A percentile compares a stretch with the other conserved stretches of the same genome.
Evolutionary conservation across 2,113 vertebrate species (phyloP).

Genomic region (Lichenostomus cassidix): DNA sequence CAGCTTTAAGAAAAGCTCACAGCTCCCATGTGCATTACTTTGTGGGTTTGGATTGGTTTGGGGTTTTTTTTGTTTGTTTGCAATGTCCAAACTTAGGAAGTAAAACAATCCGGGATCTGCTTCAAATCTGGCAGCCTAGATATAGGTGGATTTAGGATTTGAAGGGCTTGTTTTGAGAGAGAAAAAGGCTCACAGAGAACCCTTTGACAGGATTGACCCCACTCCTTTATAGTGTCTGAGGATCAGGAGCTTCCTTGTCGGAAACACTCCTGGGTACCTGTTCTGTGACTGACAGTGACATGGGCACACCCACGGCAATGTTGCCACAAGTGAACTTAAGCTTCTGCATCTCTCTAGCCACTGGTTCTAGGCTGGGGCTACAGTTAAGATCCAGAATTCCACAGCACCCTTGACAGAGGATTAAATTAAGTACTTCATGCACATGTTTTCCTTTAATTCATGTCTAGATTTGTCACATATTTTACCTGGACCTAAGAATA

Average conservation of each 20-base stretch:
- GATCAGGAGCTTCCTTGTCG: neutral
- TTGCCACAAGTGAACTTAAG: neutral
- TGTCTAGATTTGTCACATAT: neutral
- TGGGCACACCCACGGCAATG: fast-evolving
- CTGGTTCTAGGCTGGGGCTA: neutral
- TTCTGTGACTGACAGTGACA: neutral
- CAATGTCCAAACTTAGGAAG: neutral
- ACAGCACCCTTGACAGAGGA: neutral
- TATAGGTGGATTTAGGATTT: neutral
- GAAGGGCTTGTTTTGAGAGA: neutral
- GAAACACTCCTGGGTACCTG: neutral
- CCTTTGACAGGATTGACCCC: neutral
- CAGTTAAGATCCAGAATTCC: neutral
- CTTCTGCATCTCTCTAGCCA: neutral
- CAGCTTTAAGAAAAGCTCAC: slow-evolving; percentile 13
- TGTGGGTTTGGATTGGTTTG: neutral
- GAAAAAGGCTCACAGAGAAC: neutral
- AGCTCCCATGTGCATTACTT: neutral
- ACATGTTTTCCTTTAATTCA: neutral
- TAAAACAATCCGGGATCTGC: neutral
- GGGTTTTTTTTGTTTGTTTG: neutral
- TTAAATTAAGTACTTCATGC: neutral
- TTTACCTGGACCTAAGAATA: neutral
- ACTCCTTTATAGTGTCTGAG: neutral
- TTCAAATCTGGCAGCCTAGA: neutral